Evolutionary conservation across 2,888 invertebrate genomes (phyloP), one percentile per base, ranked within the genome.

Genomic region (Ennomos quercinarius): DNA sequence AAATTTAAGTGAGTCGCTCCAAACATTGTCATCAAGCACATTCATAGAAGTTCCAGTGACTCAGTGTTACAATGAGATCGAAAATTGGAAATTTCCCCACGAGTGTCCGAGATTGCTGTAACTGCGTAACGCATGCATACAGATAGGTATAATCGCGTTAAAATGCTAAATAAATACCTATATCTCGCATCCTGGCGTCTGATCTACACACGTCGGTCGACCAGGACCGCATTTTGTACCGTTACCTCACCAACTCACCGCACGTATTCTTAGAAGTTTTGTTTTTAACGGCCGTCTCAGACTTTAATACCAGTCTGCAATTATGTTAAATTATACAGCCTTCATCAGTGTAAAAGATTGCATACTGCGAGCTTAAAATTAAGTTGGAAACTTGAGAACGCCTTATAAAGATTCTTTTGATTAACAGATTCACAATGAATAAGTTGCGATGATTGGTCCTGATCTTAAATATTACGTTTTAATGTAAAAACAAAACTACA

Each of bases 181-280:
- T 71, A 77, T 77, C 79, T 71, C 73, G 74, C 76, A 78, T 79
- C 43, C 45, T 50, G 41, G 36, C 36, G 41, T 13, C 17, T 11
- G 13, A 49, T 50, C 49, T 50, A 34, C 13, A 36, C 49, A 45
- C 53, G 42, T 39, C 47, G 44, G 13, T 37, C 27, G 27, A 27
- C 0, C 44, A 54, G 54, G 59, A 61, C 60, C 50, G 60, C 60
- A 39, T 51, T 47, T 43, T 9, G 47, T 56, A 47, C 60, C 60
- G 60, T 61, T 61, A 61, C 13, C 17, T 35, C 38, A 39, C 52
- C 52, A 40, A 4, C 39, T 39, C 39, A 67, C 70, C 77, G 77
- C 81, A 76, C 77, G 79, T 78, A 74, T 83, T 85, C 81, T 76
- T 66, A 74, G 86, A 84, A 81, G 73, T 79, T 82, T 81, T 72